A percentile compares a stretch with the other conserved stretches of the same genome.
Conservation (phyloP, 1,140 invertebrate species). For the Lepidurus arcticus region DNA sequence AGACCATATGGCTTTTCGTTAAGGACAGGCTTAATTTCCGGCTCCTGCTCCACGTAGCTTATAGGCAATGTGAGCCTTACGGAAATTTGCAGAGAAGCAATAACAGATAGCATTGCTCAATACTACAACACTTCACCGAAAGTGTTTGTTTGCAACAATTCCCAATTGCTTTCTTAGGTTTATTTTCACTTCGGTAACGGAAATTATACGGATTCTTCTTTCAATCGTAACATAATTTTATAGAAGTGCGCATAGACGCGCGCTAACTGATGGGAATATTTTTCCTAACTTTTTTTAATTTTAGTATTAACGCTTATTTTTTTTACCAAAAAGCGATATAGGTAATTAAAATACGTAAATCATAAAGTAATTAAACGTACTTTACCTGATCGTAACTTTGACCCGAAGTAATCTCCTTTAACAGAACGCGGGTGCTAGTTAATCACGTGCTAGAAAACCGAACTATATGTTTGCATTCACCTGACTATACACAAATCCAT, state of each 20-base stretch:
- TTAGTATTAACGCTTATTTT: no score
- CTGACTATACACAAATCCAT: not conserved
- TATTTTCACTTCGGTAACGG: not conserved
- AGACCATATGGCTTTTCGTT: conserved; percentile 1
- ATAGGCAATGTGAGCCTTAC: conserved; percentile 16
- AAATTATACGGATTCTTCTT: no score
- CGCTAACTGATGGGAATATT: no score
- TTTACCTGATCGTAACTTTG: no score
- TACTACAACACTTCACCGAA: not conserved
- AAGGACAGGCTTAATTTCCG: conserved; percentile 3
- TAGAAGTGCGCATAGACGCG: no score
- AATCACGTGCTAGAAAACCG: not conserved
- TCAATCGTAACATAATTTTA: no score
- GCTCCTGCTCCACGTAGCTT: not conserved
- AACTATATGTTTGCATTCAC: not conserved
- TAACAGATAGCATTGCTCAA: not conserved
- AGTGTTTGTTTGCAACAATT: not conserved
- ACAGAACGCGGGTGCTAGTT: not conserved
- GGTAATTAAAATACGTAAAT: no score
- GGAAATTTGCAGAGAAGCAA: conserved; percentile 15
- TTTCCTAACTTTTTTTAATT: no score
- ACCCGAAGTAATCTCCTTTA: no score
- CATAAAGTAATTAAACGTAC: no score
- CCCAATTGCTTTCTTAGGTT: not conserved
- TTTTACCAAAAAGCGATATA: no score